Evolutionary conservation across 2,888 invertebrate genomes (phyloP), one percentile per base, ranked within the genome.

Genomic region (Melangyna quadrimaculata): DNA sequence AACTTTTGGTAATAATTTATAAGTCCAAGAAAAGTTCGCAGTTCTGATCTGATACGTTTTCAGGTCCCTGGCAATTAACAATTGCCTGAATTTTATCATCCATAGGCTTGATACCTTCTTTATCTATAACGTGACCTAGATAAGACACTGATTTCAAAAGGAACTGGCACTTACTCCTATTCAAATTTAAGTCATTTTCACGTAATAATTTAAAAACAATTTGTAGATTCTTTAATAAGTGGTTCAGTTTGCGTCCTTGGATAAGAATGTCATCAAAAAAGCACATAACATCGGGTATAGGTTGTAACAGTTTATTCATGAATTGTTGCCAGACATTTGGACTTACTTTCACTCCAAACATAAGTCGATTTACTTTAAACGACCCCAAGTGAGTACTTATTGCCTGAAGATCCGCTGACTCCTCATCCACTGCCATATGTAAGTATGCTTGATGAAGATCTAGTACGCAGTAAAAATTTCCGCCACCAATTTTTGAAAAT

Each of bases 41-140:
- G 45, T n/a, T n/a, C n/a, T n/a, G n/a, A n/a, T 65, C 73, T 24
- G 72, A 24, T 14, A 88, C 78, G 69, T 89, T 87, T 22, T 70
- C 70, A 3, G 89, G 90, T 53, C 10, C 73, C 7, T 87, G 87
- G 5, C 88, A 86, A 8, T 89, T 73, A 1, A 88, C 7, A 12
- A 90, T 89, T 0, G 88, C 88, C 14, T 78, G n/a, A 7, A 90
- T 78, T 79, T 90, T 89, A 4, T 86, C 84, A 1, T 87, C 32
- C 70, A 88, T 87, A 32, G 88, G 90, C 71, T 79, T 81, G 1
- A 86, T 53, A 2, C 88, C 87, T 14, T 86, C 45, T 65, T 67
- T 22, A 45, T 78, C 75, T 14, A 87, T 78, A 32, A 79, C 37
- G 35, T 81, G 77, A 6, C 82, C 82, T 9, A 83, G 51, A 57